Conservation (phyloP, 2,888 invertebrate genomes). For the Fabriciana adippe region DNA sequence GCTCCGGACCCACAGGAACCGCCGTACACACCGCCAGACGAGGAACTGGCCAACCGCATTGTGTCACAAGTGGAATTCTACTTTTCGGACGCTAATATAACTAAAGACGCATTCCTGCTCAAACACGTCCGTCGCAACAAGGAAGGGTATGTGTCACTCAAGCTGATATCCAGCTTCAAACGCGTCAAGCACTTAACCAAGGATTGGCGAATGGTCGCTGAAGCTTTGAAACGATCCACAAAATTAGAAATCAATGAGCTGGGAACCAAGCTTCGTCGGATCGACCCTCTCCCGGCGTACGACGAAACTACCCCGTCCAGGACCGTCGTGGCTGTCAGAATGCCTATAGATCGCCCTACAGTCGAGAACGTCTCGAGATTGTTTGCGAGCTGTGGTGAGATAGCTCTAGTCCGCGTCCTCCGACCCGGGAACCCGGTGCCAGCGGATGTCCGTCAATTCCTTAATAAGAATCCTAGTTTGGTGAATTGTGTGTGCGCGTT, state of each 20-base stretch:
- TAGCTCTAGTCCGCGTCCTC: slow-evolving; percentile 92
- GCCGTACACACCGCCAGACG: slow-evolving; percentile 86
- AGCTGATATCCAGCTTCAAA: slow-evolving; percentile 97
- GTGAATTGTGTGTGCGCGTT: slow-evolving; percentile 93
- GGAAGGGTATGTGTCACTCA: slow-evolving; percentile 97
- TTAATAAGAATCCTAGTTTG: slow-evolving; percentile 94
- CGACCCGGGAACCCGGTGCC: slow-evolving; percentile 95
- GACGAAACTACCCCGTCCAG: slow-evolving; percentile 96
- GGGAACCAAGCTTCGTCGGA: slow-evolving; percentile 93
- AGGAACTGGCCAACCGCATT: slow-evolving; percentile 89
- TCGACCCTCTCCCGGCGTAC: slow-evolving; percentile 92
- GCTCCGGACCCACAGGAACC: slow-evolving; percentile 82
- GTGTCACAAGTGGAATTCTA: slow-evolving; percentile 96
- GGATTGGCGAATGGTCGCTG: slow-evolving; percentile 96
- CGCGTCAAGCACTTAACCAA: slow-evolving; percentile 96
- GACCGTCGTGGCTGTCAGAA: slow-evolving; percentile 92
- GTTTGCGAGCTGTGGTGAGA: slow-evolving; percentile 94
- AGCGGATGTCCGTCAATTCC: slow-evolving; percentile 94
- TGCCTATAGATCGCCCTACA: slow-evolving; percentile 92
- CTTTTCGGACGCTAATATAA: slow-evolving; percentile 96
- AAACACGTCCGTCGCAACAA: slow-evolving; percentile 97
- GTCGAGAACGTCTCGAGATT: slow-evolving; percentile 96
- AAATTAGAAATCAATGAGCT: slow-evolving; percentile 94
- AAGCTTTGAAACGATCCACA: slow-evolving; percentile 89
- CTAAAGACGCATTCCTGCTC: slow-evolving; percentile 96